phyloP scores from a whole-genome alignment of 2,113 vertebrate genomes.

The Tragulus kanchil region DNA sequence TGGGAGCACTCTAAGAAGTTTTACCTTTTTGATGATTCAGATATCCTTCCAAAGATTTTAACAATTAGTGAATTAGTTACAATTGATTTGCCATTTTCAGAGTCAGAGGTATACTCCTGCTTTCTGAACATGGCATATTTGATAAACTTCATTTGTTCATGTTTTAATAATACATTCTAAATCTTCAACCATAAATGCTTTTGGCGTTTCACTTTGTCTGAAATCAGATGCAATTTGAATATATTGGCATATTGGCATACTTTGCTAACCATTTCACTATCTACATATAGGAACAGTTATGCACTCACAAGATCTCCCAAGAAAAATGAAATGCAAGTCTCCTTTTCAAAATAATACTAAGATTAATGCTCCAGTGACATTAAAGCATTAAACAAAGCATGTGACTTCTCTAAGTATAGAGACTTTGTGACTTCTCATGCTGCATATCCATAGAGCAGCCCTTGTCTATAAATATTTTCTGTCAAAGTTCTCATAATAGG shows the following conservation, averaged over 20 bases:
- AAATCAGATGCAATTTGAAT: constrained; percentile 39
- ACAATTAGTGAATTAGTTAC: constrained; percentile 37
- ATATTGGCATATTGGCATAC: background rate
- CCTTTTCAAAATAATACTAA: background rate
- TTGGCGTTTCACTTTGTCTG: background rate
- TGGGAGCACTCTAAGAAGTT: constrained; percentile 64
- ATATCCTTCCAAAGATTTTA: constrained; percentile 67
- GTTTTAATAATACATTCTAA: constrained; percentile 22
- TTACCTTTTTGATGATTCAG: constrained; percentile 65
- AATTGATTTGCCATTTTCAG: constrained; percentile 56
- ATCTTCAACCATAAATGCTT: constrained; percentile 17
- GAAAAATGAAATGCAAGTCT: background rate
- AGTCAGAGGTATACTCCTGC: constrained; percentile 50
- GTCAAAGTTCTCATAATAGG: background rate
- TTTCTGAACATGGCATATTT: constrained; percentile 7
- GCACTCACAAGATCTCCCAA: background rate
- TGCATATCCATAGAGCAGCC: background rate
- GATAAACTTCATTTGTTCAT: constrained; percentile 54
- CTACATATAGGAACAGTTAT: background rate
- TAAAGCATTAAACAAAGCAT: background rate
- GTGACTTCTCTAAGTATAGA: background rate
- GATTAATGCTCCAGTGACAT: background rate
- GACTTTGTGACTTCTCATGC: background rate
- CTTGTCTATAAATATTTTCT: background rate
- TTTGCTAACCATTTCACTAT: background rate